phyloP scores from a whole-genome alignment of 2,797 vertebrate genomes.

The Xenops minutus region DNA sequence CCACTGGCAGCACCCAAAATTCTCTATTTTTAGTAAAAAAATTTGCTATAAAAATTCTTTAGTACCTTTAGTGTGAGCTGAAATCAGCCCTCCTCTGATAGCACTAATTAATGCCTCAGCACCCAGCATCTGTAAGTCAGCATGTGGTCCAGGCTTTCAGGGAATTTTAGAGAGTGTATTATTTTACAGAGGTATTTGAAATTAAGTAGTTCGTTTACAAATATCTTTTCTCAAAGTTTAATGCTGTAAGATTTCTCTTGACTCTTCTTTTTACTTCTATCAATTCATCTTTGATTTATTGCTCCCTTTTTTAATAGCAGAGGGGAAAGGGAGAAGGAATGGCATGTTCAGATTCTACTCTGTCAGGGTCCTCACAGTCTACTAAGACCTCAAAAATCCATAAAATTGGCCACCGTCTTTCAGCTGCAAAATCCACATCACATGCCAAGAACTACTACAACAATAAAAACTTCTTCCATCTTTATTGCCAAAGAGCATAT shows the following conservation, averaged over 20 bases:
- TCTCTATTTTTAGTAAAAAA: background rate
- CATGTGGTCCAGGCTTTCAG: background rate
- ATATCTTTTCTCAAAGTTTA: background rate
- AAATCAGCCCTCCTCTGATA: background rate
- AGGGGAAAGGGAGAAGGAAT: background rate
- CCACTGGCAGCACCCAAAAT: background rate
- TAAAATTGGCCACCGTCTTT: conserved; percentile 1
- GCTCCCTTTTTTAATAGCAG: background rate
- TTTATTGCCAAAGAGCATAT: background rate
- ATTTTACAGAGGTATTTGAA: background rate
- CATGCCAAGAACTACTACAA: background rate
- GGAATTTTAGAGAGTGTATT: background rate
- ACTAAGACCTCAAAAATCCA: conserved; percentile 34
- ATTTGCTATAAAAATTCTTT: background rate
- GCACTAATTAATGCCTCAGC: background rate
- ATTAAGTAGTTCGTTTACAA: background rate
- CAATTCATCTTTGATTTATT: background rate
- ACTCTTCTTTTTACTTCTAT: background rate
- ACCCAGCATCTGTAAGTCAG: background rate
- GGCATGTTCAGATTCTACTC: background rate
- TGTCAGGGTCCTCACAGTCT: background rate
- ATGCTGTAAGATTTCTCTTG: background rate
- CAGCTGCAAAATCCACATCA: background rate
- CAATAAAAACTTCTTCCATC: conserved; percentile 1
- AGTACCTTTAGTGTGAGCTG: background rate